phyloP scores from a whole-genome alignment of 2,113 vertebrate species.

The Lamprologus ornatipinnis region DNA sequence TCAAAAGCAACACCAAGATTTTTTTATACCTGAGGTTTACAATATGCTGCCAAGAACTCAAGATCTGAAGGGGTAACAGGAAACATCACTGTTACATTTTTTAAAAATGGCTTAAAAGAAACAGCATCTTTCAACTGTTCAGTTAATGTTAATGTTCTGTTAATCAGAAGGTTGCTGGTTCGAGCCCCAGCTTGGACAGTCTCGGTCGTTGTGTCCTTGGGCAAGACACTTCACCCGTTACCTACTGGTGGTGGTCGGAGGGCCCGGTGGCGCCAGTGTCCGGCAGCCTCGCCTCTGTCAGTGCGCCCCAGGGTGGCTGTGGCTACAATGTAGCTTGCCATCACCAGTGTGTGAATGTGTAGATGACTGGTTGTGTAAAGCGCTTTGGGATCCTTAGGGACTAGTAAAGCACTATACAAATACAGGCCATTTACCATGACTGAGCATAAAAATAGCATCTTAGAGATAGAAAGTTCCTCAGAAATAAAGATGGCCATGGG shows the following conservation, averaged over 20 bases:
- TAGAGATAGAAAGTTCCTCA: not conserved
- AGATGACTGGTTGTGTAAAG: rapidly evolving
- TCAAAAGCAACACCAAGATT: not conserved
- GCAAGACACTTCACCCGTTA: not conserved
- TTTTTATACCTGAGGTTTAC: not conserved
- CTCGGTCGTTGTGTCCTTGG: not conserved
- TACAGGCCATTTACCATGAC: not conserved
- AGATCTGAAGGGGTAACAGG: not conserved
- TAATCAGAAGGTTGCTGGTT: rapidly evolving
- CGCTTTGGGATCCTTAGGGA: not conserved
- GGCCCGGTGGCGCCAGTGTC: not conserved
- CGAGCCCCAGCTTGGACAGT: rapidly evolving
- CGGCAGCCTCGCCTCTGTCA: rapidly evolving
- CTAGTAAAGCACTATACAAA: rapidly evolving
- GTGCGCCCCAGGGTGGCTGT: rapidly evolving
- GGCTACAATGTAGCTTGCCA: not conserved
- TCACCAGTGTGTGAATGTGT: not conserved
- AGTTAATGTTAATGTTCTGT: not conserved
- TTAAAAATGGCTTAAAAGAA: not conserved
- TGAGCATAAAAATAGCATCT: not conserved
- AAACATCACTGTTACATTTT: not conserved
- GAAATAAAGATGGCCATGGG: not conserved
- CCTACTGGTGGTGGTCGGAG: not conserved
- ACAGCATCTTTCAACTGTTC: not conserved
- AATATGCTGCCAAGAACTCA: not conserved